phyloP scores from a whole-genome alignment of 2,888 invertebrate species.

The Limnephilus auricula region DNA sequence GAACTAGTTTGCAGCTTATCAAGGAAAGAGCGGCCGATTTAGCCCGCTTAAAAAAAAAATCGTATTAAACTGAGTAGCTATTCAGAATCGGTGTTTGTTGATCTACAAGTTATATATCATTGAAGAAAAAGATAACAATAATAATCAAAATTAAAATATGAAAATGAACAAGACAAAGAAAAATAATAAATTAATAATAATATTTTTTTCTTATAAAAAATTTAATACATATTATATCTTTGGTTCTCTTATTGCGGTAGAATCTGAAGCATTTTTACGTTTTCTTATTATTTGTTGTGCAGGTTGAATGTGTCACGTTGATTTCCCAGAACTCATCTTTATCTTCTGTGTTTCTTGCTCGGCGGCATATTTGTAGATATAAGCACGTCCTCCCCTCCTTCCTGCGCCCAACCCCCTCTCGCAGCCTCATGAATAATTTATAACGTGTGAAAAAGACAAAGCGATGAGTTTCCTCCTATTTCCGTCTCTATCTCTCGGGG shows the following conservation, averaged over 20 bases:
- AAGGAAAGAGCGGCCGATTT: too few relatives aligned
- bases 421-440: slow-evolving; percentile 63
- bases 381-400: slow-evolving; percentile 54
- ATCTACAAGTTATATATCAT: too few relatives aligned
- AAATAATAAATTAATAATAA: too few relatives aligned
- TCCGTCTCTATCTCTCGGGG: slow-evolving; percentile 26
- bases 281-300: not conserved
- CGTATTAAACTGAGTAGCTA: too few relatives aligned
- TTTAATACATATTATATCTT: not conserved
- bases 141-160: too few relatives aligned
- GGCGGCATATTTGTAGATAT: slow-evolving; percentile 63
- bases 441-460: slow-evolving; percentile 53
- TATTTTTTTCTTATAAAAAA: too few relatives aligned
- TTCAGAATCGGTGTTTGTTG: too few relatives aligned
- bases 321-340: slow-evolving; percentile 37
- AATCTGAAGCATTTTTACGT: not conserved
- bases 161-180: too few relatives aligned
- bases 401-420: not conserved
- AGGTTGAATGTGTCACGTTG: not conserved
- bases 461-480: slow-evolving; percentile 31
- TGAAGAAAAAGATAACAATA: too few relatives aligned
- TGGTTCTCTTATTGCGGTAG: not conserved
- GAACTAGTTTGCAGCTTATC: too few relatives aligned
- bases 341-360: slow-evolving; percentile 52
- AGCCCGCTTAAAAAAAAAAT: too few relatives aligned